Evolutionary conservation across 2,797 vertebrate genomes (phyloP), one percentile per base, ranked within the genome.

Genomic region (Lithobates sylvaticus): DNA sequence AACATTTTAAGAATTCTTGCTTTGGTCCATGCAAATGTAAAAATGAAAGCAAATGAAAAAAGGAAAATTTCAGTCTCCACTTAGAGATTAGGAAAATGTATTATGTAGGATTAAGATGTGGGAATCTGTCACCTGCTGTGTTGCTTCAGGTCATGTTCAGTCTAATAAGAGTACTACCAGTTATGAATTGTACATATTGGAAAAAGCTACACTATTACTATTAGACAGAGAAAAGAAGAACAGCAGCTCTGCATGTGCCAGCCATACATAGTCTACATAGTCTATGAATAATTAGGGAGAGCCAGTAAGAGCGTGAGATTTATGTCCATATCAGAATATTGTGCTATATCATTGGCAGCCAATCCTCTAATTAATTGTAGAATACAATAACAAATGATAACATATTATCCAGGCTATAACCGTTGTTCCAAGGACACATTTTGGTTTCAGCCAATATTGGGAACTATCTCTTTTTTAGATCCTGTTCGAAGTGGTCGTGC

Each of bases 131-230:
- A 77, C 23, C 68, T 64, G 18, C 27, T 82, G 69, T 88, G 74
- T 72, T 78, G 72, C 65, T 85, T 79, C 32, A 88, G 85, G 78
- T 88, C 76, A 67, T 50, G 32, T 83, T 73, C 77, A 82, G 23
- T 58, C 71, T 87, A 88, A 85, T 47, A 73, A 5, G 13, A 81
- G 72, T 86, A 85, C 16, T 84, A 58, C 42, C 75, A 76, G 18
- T 77, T 80, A 85, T 84, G 69, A 83, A 78, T 42, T 71, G 29
- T 0, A 0, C 29, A 80, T 88, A 76, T 61, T 84, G 42, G 77
- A 85, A 88, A 90, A 89, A 88, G 65, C 72, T 75, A 74, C 88
- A 75, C 69, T 89, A 79, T 90, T 86, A 44, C 73, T 86, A 69
- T 88, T 81, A 36, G 84, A 23, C 34, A 26, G 50, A 27, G 8